These are phyloP conservation scores for Acomys russatus DNA, from an alignment of 2,797 vertebrate genomes.

Conservation along the genomic window DNA sequence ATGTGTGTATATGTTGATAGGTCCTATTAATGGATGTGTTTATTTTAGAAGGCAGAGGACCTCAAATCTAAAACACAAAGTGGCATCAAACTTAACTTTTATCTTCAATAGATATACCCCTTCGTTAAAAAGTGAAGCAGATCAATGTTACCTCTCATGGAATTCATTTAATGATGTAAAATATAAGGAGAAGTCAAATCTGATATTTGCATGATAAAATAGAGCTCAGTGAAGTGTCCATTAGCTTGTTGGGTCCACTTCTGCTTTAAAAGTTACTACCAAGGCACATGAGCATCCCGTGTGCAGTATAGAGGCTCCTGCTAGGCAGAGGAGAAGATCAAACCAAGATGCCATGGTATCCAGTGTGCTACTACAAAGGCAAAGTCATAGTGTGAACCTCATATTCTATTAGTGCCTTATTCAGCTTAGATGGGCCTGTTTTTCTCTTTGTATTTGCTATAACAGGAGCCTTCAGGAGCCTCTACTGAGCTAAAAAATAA, in stretches of 20 bases:
- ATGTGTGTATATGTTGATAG: background rate
- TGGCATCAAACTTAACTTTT: background rate
- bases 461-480: background rate
- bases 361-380: background rate
- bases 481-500: background rate
- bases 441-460: constrained; percentile 1
- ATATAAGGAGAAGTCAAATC: constrained; percentile 46
- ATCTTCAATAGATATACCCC: constrained; percentile 24
- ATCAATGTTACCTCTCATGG: constrained; percentile 40
- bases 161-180: constrained; percentile 60
- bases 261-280: constrained; percentile 12
- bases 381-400: background rate
- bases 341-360: background rate
- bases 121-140: constrained; percentile 50
- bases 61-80: background rate
- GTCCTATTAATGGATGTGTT: constrained; percentile 35
- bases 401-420: background rate
- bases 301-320: background rate
- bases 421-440: background rate
- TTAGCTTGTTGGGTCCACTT: constrained; percentile 37
- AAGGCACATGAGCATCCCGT: background rate
- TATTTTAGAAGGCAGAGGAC: constrained; percentile 61
- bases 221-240: background rate
- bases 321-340: background rate
- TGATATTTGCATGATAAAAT: constrained; percentile 37